Base-by-base conservation (phyloP, 1,140 invertebrate species). In the Chironomus tepperi region DNA sequence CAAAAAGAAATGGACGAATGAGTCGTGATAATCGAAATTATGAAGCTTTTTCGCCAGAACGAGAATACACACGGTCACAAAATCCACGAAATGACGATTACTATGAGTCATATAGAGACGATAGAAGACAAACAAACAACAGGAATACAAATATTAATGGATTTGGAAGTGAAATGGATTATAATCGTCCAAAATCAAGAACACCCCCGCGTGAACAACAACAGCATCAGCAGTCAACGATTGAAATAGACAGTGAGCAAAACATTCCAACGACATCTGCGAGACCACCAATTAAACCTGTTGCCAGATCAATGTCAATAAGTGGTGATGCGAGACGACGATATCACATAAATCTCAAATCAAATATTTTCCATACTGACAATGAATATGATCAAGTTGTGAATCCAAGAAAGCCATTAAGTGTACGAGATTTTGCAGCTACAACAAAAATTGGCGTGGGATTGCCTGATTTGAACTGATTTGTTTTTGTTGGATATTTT, bases 341-440 rank as follows among this genome's bases (percentile, higher is more conserved):
- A 16, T 19, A 34, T 18, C 74, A 75, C 7, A 47, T 21, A 12
- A 72, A 75, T 57, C 43, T 74, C 3, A 21, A 43, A 74, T 74
- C 73, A 47, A 74, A 74, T 57, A 74, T 74, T 57, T 74, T 74
- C 16, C 42, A 73, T 10, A 73, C 18, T 34, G 65, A 70, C 65
- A 19, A 19, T 19, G 65, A 70, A 70, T 70, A 70, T 24, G 21
- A 70, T 10, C 18, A 21, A 12, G 18, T n/a, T 7, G 65, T 70
- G 9, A 18, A 70, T 1, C 65, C 19, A 10, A 70, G 65, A 70
- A 70, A 70, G n/a, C 72, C 75, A 34, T n/a, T 57, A 15, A 73
- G 70, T 16, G 57, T 75, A 15, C 70, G 75, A 10, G 43, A 67
- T n/a, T 75, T 67, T 34, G 75, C 75, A 7, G 75, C 72, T 10